phyloP scores from a whole-genome alignment of 30 jellyfish, hydroid and myxozoan genomes.

The Aurelia sp. region DNA sequence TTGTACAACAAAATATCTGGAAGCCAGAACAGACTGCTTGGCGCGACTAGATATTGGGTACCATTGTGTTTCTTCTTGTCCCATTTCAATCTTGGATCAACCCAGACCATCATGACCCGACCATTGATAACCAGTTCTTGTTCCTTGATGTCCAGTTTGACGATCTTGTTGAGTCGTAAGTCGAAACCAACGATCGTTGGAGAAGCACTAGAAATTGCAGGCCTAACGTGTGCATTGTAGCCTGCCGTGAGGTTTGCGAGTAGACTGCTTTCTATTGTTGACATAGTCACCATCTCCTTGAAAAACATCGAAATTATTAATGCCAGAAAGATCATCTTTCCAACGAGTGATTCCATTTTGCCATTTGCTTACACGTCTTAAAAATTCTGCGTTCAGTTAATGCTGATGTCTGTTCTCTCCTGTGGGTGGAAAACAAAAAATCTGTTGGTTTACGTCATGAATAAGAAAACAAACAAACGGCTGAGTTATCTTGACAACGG shows the following conservation, averaged over 20 bases:
- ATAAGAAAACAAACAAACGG: too few relatives aligned
- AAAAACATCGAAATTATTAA: too few relatives aligned
- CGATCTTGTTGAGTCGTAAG: constrained; percentile 32
- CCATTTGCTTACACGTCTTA: too few relatives aligned
- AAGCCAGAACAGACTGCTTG: constrained; percentile 69
- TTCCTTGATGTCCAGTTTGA: constrained; percentile 52
- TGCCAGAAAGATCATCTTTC: too few relatives aligned
- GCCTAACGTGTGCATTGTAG: constrained; percentile 40
- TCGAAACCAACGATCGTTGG: constrained; percentile 32
- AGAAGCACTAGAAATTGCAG: background rate
- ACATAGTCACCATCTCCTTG: too few relatives aligned
- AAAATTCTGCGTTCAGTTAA: background rate
- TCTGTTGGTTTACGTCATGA: too few relatives aligned
- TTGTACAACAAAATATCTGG: constrained; percentile 79
- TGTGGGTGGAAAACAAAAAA: too few relatives aligned
- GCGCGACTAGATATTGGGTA: constrained; percentile 19
- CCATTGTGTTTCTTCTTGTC: constrained; percentile 28
- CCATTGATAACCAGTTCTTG: constrained; percentile 41
- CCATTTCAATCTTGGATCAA: constrained; percentile 64
- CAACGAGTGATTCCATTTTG: too few relatives aligned
- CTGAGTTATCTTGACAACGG: too few relatives aligned
- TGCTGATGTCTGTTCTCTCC: background rate
- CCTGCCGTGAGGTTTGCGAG: background rate
- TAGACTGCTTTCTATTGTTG: too few relatives aligned
- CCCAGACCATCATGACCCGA: constrained; percentile 56